Conservation (phyloP, 2,888 invertebrate genomes). For the Lochmaea capreae region DNA sequence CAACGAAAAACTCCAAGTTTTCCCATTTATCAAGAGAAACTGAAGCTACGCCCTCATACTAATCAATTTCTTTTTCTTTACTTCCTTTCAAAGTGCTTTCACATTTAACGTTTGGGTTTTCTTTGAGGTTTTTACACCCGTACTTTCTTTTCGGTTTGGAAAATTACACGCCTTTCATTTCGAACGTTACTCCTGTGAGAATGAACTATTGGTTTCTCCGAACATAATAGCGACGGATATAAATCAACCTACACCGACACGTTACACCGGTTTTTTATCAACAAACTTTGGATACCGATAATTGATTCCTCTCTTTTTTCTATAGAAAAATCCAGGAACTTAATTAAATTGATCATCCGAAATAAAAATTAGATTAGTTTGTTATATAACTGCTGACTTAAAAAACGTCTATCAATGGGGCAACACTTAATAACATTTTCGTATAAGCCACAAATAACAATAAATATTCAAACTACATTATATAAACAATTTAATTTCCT, state of each 20-base stretch:
- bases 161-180: conserved; percentile 38
- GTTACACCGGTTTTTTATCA: conserved; percentile 11
- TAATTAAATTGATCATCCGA: background rate
- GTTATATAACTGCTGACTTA: background rate
- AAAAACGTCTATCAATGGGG: background rate
- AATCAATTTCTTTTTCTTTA: conserved; percentile 46
- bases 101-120: conserved; percentile 39
- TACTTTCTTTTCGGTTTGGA: conserved; percentile 32
- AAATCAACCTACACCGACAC: conserved; percentile 15
- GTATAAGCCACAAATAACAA: background rate
- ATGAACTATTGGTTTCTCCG: conserved; percentile 19
- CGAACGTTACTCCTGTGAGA: conserved; percentile 17
- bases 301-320: conserved; percentile 8
- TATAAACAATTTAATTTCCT: too few relatives aligned
- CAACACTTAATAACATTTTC: background rate
- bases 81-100: conserved; percentile 31
- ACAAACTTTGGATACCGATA: conserved; percentile 13
- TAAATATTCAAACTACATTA: too few relatives aligned
- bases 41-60: conserved; percentile 44
- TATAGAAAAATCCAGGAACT: background rate
- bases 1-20: conserved; percentile 3
- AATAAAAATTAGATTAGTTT: background rate
- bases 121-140: conserved; percentile 34
- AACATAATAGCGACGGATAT: conserved; percentile 21
- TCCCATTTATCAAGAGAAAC: conserved; percentile 30